Conservation (phyloP, 2,113 vertebrate genomes). For the Australoheros scitulus region DNA sequence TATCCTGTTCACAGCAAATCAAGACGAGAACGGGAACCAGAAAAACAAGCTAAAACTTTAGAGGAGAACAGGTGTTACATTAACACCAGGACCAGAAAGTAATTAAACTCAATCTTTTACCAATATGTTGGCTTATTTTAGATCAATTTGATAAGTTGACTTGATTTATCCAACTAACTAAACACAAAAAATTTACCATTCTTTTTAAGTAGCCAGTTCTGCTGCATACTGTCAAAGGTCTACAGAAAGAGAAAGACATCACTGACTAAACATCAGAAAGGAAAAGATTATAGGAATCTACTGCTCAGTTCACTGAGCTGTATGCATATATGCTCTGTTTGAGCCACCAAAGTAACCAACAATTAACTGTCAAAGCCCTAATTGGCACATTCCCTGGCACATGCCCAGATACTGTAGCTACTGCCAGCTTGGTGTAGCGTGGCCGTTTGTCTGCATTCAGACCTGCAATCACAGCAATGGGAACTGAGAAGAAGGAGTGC, state of each 20-base stretch:
- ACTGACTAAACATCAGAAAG: background rate
- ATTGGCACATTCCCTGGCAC: constrained; percentile 63
- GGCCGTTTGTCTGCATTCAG: constrained; percentile 27
- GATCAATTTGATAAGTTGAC: background rate
- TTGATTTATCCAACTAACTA: background rate
- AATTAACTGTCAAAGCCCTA: constrained; percentile 57
- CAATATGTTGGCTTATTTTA: background rate
- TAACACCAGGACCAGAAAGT: background rate
- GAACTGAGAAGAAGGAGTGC: constrained; percentile 2
- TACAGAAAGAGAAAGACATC: background rate
- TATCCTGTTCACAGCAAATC: constrained; percentile 12
- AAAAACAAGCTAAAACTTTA: background rate
- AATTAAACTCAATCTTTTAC: background rate
- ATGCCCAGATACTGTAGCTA: constrained; percentile 31
- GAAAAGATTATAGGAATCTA: background rate
- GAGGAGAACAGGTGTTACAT: background rate
- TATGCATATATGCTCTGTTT: constrained; percentile 31
- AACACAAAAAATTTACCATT: background rate
- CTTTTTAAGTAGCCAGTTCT: background rate
- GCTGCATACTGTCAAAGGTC: background rate
- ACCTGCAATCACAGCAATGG: constrained; percentile 58
- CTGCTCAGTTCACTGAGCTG: constrained; percentile 12
- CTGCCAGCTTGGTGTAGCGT: constrained; percentile 31
- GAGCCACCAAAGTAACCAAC: constrained; percentile 35
- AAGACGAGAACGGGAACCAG: constrained; percentile 4